These are phyloP conservation scores for Holacanthella duospinosa DNA, from an alignment of 2,888 invertebrate genomes.

Conservation along the genomic window DNA sequence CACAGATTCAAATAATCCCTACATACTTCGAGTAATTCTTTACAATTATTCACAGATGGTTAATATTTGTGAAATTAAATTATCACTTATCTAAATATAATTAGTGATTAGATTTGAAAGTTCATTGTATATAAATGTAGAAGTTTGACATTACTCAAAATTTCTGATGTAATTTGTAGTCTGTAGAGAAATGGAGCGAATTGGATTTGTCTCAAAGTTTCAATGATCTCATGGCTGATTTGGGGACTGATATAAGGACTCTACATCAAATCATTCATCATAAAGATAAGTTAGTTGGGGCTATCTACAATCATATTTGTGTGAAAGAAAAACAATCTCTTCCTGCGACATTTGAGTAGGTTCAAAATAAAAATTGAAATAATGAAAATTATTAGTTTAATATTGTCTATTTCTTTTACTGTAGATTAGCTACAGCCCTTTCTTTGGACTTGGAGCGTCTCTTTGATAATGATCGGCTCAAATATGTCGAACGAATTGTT, in stretches of 20 bases:
- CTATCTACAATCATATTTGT: neutral
- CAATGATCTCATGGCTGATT: neutral
- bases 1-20: neutral
- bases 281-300: neutral
- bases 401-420: neutral
- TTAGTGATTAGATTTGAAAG: no score
- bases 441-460: neutral
- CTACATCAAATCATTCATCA: neutral
- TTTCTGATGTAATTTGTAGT: neutral
- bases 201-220: neutral
- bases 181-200: neutral
- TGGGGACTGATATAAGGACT: neutral
- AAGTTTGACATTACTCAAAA: neutral
- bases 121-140: no score
- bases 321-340: neutral
- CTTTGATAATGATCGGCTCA: no score
- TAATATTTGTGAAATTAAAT: no score
- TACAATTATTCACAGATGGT: no score
- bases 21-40: neutral
- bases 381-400: no score
- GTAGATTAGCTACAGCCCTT: neutral
- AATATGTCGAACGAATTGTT: neutral
- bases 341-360: neutral
- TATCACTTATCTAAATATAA: no score
- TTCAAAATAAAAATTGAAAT: no score